Base-by-base conservation (phyloP, 2,113 vertebrate species). In the Cariama cristata region DNA sequence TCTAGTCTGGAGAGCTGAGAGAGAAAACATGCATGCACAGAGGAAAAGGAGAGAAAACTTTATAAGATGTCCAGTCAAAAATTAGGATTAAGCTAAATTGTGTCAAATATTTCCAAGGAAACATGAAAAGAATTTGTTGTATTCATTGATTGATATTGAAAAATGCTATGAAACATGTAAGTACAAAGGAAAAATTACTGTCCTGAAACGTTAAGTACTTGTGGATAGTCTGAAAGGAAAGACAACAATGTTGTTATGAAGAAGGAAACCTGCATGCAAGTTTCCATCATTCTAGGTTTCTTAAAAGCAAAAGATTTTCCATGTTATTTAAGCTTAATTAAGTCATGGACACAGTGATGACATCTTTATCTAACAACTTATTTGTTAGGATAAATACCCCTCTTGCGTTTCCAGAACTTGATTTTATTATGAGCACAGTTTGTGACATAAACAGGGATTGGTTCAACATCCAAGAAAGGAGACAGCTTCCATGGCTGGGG, bases 401-500 rank as follows among this genome's bases (percentile, higher is more conserved):
- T 47, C 9, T 77, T 21, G 4, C 2, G 0, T 63, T 80, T 84
- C 42, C 56, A 58, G 12, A 74, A 55, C 22, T 50, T 69, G 8
- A 40, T 44, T 82, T 76, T 42, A 32, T 49, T 53, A 32, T 3
- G 5, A 79, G 20, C 8, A 49, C 2, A 23, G 12, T 56, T 58
- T 42, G 10, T 63, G 21, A 28, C 27, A 45, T 40, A 45, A 40
- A 69, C 22, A 3, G 11, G 6, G 24, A 21, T 32, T 33, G 27
- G 66, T 42, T 60, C 8, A 16, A 26, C 6, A 42, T 8, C 6
- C 44, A 69, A 18, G 15, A 47, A 47, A 84, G 30, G 33, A 93
- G 16, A 20, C 0, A 1, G 3, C 14, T 86, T 80, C 8, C 2
- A 23, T n/a, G 10, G 26, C 45, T 76, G 44, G 3, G 3, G 5